Base-by-base conservation (phyloP, 2,888 invertebrate genomes). In the Sussaba pulchella region DNA sequence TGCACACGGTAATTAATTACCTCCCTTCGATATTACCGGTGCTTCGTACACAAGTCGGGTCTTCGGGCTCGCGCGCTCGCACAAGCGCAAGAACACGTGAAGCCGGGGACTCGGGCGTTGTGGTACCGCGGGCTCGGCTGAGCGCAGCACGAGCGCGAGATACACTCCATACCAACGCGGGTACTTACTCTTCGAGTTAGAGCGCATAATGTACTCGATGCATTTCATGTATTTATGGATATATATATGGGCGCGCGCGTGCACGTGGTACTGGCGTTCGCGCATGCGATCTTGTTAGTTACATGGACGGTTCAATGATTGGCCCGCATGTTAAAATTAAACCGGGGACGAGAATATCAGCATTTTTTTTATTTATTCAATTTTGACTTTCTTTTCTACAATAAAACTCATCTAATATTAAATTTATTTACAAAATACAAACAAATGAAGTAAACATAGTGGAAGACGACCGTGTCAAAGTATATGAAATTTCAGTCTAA, bases 1-100 rank as follows among this genome's bases (percentile, higher is more conserved):
- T 57, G 57, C 57, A 39, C 82, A 82, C 84, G 79, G 85, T 88
- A 89, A 90, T 89, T 89, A 89, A 90, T 90, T 90, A 86, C 85
- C 85, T 71, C 83, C 74, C 74, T 77, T 84, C 88, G 86, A 88
- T 88, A 86, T 84, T 87, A 85, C 81, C 57, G 78, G 74, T 74
- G 81, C 43, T 67, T 77, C 64, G 78, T 70, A 57, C 57, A 69
- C 12, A 41, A 57, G 41, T 57, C 47, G 57, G 45, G 59, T 59
- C 36, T 10, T 43, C 26, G 57, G 52, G 43, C 43, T 74, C 67
- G 74, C 52, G 41, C 52, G 36, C 26, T 69, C 41, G 52, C 45
- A 70, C 57, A 54, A 43, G 41, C 31, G 6, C 26, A 26, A 43
- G 74, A 57, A 70, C 66, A 67, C 59, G 24, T 54, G 24, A 24